phyloP scores from a whole-genome alignment of 2,888 invertebrate genomes.

The Notodonta dromedarius region DNA sequence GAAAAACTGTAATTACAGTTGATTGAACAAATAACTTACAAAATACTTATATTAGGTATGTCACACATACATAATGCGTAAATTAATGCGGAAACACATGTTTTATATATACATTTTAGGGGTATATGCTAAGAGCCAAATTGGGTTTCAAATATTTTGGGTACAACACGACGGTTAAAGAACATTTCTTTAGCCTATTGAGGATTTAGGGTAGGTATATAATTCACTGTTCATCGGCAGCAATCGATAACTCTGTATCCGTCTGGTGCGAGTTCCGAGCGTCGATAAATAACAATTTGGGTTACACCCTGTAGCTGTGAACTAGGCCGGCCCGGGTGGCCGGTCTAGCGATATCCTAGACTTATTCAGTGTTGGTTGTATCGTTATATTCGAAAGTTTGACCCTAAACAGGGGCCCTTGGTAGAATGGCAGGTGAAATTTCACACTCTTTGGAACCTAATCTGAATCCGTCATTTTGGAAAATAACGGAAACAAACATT shows the following conservation, averaged over 20 bases:
- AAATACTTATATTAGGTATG: too few relatives aligned
- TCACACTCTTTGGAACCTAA: too few relatives aligned
- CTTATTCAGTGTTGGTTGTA: background rate
- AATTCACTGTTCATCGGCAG: background rate
- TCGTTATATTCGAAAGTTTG: background rate
- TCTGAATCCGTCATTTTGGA: too few relatives aligned
- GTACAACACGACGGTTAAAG: too few relatives aligned
- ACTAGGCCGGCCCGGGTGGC: slow-evolving; percentile 21
- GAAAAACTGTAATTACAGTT: too few relatives aligned
- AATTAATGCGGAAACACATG: too few relatives aligned
- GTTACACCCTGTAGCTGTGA: slow-evolving; percentile 20
- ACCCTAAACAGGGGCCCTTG: too few relatives aligned
- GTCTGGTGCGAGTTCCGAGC: slow-evolving; percentile 6
- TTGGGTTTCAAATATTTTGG: background rate
- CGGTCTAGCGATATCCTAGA: slow-evolving; percentile 15
- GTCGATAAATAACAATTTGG: slow-evolving; percentile 38
- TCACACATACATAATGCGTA: too few relatives aligned
- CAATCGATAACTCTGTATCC: background rate
- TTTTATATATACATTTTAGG: background rate
- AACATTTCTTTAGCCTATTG: background rate
- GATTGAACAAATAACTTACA: too few relatives aligned
- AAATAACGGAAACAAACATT: too few relatives aligned
- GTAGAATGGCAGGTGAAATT: too few relatives aligned
- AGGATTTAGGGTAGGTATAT: too few relatives aligned
- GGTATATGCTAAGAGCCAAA: background rate